Conservation (phyloP, 2,888 invertebrate species). For the Euplexia lucipara region DNA sequence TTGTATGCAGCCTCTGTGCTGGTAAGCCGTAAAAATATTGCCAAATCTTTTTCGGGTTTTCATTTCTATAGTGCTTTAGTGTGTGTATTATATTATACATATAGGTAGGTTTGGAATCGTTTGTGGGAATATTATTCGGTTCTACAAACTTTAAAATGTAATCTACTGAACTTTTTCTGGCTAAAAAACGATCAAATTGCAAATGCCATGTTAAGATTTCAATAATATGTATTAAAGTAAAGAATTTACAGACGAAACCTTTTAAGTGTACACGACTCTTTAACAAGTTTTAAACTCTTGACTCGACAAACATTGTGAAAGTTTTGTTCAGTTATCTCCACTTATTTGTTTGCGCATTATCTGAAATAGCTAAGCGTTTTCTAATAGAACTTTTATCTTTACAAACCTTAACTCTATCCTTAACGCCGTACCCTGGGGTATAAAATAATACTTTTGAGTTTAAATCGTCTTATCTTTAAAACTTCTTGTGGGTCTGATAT, state of each 20-base stretch:
- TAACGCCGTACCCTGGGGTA: too few species aligned
- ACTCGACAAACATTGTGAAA: constrained; percentile 18
- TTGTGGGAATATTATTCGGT: background rate
- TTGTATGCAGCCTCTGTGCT: constrained; percentile 37
- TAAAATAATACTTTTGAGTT: too few species aligned
- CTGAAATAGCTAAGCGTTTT: constrained; percentile 50
- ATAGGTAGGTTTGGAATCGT: background rate
- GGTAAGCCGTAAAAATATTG: constrained; percentile 20
- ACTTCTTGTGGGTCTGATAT: too few species aligned
- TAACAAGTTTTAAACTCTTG: background rate
- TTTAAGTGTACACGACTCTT: constrained; percentile 12
- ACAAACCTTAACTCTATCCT: too few species aligned
- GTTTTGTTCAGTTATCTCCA: constrained; percentile 30
- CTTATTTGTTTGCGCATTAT: constrained; percentile 43
- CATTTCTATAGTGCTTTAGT: background rate
- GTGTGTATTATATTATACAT: constrained; percentile 2
- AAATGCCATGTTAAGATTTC: background rate
- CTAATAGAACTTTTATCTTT: constrained; percentile 55
- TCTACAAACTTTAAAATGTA: background rate
- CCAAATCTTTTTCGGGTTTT: constrained; percentile 28
- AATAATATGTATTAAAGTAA: constrained; percentile 4
- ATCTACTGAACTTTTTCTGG: background rate
- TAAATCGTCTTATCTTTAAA: too few species aligned
- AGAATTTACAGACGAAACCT: constrained; percentile 4
- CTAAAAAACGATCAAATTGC: background rate